Percentiles rank a stretch among this genome's conserved stretches.
Conservation (phyloP, 2,113 vertebrate genomes). For the Grantiella picta region DNA sequence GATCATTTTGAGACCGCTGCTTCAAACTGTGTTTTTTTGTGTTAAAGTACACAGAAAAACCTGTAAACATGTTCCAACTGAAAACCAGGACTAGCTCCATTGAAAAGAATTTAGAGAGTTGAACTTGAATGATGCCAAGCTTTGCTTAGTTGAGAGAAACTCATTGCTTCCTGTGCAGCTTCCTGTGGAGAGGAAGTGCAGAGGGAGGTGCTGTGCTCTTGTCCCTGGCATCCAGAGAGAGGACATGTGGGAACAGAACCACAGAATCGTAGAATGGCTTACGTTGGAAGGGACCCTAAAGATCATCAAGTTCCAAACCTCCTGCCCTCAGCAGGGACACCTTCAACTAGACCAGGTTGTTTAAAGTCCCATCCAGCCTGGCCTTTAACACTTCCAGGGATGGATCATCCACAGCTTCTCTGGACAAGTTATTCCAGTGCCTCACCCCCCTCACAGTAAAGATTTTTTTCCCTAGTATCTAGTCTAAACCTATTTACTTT, state of each 20-base stretch:
- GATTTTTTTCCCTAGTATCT: neutral
- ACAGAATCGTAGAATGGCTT: neutral
- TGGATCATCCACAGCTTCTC: neutral
- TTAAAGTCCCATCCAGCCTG: neutral
- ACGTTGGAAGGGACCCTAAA: neutral
- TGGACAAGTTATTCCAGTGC: neutral
- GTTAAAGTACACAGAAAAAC: neutral
- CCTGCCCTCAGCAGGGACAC: neutral
- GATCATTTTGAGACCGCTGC: neutral
- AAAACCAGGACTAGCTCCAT: neutral
- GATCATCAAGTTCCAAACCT: neutral
- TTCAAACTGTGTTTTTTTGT: neutral
- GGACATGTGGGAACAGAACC: rapidly evolving
- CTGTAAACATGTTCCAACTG: neutral
- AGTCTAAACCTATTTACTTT: neutral
- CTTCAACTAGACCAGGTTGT: neutral
- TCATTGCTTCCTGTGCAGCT: neutral
- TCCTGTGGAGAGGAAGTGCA: rapidly evolving
- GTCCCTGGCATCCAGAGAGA: neutral
- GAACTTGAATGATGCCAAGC: neutral
- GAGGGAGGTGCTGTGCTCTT: neutral
- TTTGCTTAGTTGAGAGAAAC: neutral
- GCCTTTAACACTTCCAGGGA: neutral
- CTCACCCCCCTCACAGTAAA: neutral
- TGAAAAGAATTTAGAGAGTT: neutral